Percentiles rank a stretch among this genome's conserved stretches.
phyloP scores from a whole-genome alignment of 2,797 vertebrate species.

The Vireo griseus region DNA sequence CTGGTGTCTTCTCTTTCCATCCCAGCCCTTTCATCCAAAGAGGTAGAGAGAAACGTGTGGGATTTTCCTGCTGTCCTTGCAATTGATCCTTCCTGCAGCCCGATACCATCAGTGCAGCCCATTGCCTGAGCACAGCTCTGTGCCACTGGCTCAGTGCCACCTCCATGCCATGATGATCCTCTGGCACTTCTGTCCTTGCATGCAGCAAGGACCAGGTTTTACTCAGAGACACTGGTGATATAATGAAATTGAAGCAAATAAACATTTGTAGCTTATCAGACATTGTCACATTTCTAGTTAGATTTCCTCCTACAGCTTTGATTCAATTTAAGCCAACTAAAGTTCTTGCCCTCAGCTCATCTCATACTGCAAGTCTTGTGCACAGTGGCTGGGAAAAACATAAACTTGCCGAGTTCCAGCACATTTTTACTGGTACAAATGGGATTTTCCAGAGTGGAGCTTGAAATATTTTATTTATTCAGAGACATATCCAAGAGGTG shows the following conservation, averaged over 20 bases:
- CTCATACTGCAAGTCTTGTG: background rate
- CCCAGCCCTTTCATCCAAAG: background rate
- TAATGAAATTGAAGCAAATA: background rate
- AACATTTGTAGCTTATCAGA: background rate
- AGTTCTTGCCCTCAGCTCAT: background rate
- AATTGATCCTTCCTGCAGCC: background rate
- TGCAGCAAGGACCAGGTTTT: background rate
- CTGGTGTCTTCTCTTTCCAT: background rate
- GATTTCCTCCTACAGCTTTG: background rate
- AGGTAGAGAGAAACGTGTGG: background rate
- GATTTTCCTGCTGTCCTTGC: background rate
- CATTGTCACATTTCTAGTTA: background rate
- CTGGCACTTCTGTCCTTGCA: background rate
- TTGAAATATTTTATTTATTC: background rate
- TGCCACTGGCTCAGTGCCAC: background rate
- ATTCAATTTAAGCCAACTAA: background rate
- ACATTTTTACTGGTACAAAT: background rate
- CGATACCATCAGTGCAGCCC: background rate
- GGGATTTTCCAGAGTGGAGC: background rate
- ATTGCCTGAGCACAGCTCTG: background rate
- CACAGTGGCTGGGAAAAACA: background rate
- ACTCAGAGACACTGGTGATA: background rate
- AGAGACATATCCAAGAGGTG: background rate
- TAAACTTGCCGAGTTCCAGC: background rate
- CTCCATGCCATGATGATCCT: accelerated